Evolutionary conservation across 2,113 vertebrate genomes (phyloP).

Genomic region (Eidolon helvum): DNA sequence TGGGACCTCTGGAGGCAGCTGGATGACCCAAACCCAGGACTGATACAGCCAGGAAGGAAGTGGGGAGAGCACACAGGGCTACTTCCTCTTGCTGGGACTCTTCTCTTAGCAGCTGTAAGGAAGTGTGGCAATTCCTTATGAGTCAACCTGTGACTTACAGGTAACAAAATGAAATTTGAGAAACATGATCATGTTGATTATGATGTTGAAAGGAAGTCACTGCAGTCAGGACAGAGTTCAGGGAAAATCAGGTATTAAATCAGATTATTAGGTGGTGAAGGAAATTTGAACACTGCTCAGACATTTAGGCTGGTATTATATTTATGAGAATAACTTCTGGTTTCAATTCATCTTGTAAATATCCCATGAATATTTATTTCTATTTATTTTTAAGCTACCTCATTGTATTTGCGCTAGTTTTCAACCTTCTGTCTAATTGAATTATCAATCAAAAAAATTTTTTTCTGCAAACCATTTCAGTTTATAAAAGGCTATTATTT

Average conservation of each 20-base stretch:
- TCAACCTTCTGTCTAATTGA: neutral
- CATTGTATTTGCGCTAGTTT: neutral
- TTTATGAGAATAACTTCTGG: slow-evolving; percentile 19
- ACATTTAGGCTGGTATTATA: neutral
- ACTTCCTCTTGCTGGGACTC: slow-evolving; percentile 53
- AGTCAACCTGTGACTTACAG: slow-evolving; percentile 58
- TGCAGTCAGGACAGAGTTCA: neutral
- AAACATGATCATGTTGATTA: slow-evolving; percentile 5
- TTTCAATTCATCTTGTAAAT: slow-evolving; percentile 44
- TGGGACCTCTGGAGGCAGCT: slow-evolving; percentile 64
- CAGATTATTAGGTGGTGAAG: neutral
- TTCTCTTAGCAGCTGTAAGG: slow-evolving; percentile 47
- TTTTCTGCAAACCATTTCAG: neutral
- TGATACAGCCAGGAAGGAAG: slow-evolving; percentile 61
- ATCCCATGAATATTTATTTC: neutral
- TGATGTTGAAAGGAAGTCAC: slow-evolving; percentile 34
- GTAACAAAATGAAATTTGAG: slow-evolving; percentile 26
- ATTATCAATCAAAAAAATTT: neutral
- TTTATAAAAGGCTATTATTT: neutral
- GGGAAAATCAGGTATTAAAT: neutral
- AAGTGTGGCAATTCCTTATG: slow-evolving; percentile 53
- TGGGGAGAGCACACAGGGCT: neutral
- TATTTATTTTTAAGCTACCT: neutral
- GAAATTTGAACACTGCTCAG: neutral
- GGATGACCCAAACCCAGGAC: slow-evolving; percentile 60